Evolutionary conservation across 2,888 invertebrate genomes (phyloP), one percentile per base, ranked within the genome.

Genomic region (Andrena hattorfiana): DNA sequence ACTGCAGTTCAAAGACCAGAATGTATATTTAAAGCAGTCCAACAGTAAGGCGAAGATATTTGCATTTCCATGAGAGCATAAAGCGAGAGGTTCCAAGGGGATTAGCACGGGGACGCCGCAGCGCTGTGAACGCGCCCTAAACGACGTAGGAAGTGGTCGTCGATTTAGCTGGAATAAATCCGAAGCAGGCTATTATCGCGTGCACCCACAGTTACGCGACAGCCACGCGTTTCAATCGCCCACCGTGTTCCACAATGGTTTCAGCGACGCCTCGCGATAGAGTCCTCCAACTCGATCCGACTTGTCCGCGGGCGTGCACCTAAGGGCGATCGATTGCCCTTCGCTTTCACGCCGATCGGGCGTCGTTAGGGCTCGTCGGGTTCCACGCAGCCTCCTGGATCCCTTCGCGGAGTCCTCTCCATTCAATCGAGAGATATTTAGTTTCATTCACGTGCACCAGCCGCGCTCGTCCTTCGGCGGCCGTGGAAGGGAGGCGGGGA

Each of bases 391-490:
- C 2, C 0, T 51, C n/a, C 7, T 6, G 51, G 7, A 20, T 51
- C 20, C 51, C 20, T 20, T 8, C 20, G 51, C 20, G 20, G 51
- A 51, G 6, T 8, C 51, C 20, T 51, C 20, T n/a, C 51, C 20
- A 51, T 51, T 56, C 20, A 26, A 56, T 56, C 23, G 3, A 23
- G 10, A 23, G 23, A 13, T 10, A 23, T 56, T 70, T 49, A 60
- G 79, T 66, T 48, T 23, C 80, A 80, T 80, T 80, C 79, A 78
- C 67, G 68, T 48, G 23, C 4, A 32, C 20, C 51, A 60, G 16
- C 26, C 51, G 51, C 23, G 74, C 60, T 74, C 67, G 30, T 48
- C 54, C 10, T 8, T 63, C 8, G 16, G 51, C 42, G 10, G 54
- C 10, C 26, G 10, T 23, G 54, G 23, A 56, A 23, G 16, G 32